Percentiles rank a stretch among this genome's conserved stretches.
Conservation (phyloP, 2,888 invertebrate genomes). For the Calameuta pallipes region DNA sequence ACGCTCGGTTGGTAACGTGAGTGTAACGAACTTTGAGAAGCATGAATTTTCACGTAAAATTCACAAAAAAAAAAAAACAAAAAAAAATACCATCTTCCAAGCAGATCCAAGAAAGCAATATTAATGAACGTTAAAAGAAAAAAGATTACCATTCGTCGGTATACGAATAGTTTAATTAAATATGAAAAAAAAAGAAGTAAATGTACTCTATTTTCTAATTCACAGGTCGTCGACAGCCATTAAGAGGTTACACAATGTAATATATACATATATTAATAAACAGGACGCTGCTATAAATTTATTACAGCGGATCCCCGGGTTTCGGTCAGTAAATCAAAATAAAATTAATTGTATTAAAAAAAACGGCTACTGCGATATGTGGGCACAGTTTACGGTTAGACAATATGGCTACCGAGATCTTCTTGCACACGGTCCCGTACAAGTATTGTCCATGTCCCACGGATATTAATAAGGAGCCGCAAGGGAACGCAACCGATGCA, state of each 20-base stretch:
- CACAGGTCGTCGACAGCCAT: neutral
- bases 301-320: neutral
- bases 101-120: neutral
- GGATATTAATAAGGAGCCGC: neutral
- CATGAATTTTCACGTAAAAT: neutral
- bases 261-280: neutral
- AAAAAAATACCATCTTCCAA: neutral
- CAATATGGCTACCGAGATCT: neutral
- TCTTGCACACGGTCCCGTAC: neutral
- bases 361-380: neutral
- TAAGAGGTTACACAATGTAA: neutral
- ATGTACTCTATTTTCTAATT: neutral
- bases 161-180: neutral
- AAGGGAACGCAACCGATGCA: neutral
- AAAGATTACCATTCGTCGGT: neutral
- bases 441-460: neutral
- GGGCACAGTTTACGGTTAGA: neutral
- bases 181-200: no score
- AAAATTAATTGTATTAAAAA: neutral
- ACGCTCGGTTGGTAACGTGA: neutral
- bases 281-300: neutral
- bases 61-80: neutral
- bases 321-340: neutral
- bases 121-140: neutral
- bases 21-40: neutral